Evolutionary conservation across 2,113 vertebrate species (phyloP), one percentile per base, ranked within the genome.

Genomic region (Mormoops blainvillei): DNA sequence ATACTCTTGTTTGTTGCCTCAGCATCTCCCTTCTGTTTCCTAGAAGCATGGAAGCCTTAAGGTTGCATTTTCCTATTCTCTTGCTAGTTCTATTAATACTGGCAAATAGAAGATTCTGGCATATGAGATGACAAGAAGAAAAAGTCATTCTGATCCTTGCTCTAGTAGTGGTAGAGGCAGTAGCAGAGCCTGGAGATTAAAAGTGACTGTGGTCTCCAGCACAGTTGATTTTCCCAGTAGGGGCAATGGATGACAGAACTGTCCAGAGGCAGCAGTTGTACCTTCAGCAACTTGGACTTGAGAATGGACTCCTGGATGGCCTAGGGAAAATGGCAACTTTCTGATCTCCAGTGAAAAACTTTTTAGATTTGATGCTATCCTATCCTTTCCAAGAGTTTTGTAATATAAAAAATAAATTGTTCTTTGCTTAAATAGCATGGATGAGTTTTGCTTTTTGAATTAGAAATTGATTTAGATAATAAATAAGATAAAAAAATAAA

Each of bases 161-260:
- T 77, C 7, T 26, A 18, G 22, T 2, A 15, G 11, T 70, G 56
- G 1, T 15, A 31, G n/a, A 10, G 1, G 10, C 19, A 28, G 2
- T 18, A 41, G 36, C 12, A 71, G 38, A 43, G 20, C 24, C 4
- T 36, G 50, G 45, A 48, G 26, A 45, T 28, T 68, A 0, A 73
- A n/a, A 3, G 16, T 20, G 36, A 52, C 31, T 5, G 1, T 36
- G 9, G 4, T 6, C 16, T 19, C 52, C 18, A 33, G 45, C 63
- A 45, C 3, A 11, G n/a, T 0, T 83, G 41, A 0, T 2, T 61
- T 74, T 31, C 20, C 41, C 13, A 9, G 5, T 0, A 70, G 26
- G 8, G 2, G 20, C 31, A 45, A 48, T 31, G 16, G 22, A 13
- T 24, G 9, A 50, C 7, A 67, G 7, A 13, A 1, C 24, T 31